Percentiles rank a stretch among this genome's conserved stretches.
These are phyloP conservation scores for Limnephilus marmoratus DNA, from an alignment of 2,888 invertebrate genomes.

Conservation along the genomic window DNA sequence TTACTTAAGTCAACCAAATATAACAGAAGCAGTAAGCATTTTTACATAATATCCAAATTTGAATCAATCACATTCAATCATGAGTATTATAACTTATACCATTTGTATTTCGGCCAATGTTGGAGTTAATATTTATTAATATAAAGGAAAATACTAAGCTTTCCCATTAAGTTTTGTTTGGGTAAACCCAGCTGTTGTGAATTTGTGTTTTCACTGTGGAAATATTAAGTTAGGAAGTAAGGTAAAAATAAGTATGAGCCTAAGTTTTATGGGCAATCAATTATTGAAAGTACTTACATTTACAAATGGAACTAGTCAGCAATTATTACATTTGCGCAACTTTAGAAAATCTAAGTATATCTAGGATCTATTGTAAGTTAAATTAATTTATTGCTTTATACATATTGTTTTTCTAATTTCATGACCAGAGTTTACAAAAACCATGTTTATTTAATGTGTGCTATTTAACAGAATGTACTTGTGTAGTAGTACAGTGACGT, in stretches of 20 bases:
- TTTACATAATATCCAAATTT: slow-evolving; percentile 23
- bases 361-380: slow-evolving; percentile 71
- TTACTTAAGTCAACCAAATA: slow-evolving; percentile 52
- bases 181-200: slow-evolving; percentile 63
- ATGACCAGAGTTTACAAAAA: slow-evolving; percentile 64
- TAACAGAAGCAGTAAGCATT: slow-evolving; percentile 50
- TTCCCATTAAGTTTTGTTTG: slow-evolving; percentile 58
- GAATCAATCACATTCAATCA: slow-evolving; percentile 5
- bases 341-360: slow-evolving; percentile 70
- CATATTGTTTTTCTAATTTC: slow-evolving; percentile 62
- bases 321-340: slow-evolving; percentile 78
- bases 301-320: slow-evolving; percentile 77
- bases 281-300: slow-evolving; percentile 78
- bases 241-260: slow-evolving; percentile 65
- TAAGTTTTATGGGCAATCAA: slow-evolving; percentile 71
- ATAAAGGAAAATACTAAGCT: slow-evolving; percentile 47
- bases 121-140: slow-evolving; percentile 52
- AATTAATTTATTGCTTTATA: slow-evolving; percentile 66
- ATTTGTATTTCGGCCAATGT: slow-evolving; percentile 49
- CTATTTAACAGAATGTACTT: slow-evolving; percentile 61
- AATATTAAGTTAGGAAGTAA: slow-evolving; percentile 63
- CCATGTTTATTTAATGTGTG: slow-evolving; percentile 62
- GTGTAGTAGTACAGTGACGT: slow-evolving; percentile 13
- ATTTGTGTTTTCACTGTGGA: slow-evolving; percentile 63
- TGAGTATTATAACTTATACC: slow-evolving; percentile 31